Evolutionary conservation across 2,797 vertebrate species (phyloP), one percentile per base, ranked within the genome.

Genomic region (Fistularia tabacaria): DNA sequence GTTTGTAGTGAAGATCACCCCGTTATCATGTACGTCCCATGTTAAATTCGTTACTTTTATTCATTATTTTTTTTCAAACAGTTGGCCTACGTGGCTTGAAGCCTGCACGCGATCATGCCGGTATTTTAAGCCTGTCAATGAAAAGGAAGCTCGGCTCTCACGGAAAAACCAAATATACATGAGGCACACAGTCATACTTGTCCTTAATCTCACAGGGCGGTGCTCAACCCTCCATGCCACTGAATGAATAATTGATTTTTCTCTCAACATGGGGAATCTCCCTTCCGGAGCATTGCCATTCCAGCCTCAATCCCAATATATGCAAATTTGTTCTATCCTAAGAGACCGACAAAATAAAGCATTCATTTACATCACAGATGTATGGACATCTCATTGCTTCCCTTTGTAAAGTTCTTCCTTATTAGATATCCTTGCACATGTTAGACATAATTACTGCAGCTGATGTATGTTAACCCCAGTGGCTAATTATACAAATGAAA

Each of bases 241-340:
- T 56, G 54, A 76, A 89, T 88, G 80, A 88, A 89, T 89, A 85
- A 88, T 77, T 76, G 66, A 88, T 89, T 77, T n/a, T 80, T 51
- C 57, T 64, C 49, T 61, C 43, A 58, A 68, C 74, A 64, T 49
- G 63, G 74, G 74, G 77, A 80, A 79, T 75, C 43, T 73, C 66
- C 62, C 36, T 62, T 72, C 46, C 53, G 54, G 50, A 60, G 55
- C 58, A 57, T 59, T 62, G 65, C 55, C 67, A 51, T 36, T 11
- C 9, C 9, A 54, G 54, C 47, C 25, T 70, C 56, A 36, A 50
- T 56, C 60, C 49, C 64, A 60, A 57, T 64, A 60, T 56, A 69
- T 66, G 55, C 62, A 59, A 56, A 62, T 63, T 66, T 13, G 38
- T 49, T 15, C 48, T 44, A 61, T 39, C 59, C 55, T 36, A 0